Conservation (phyloP, 2,888 invertebrate species). For the Cryptosula pallasiana region DNA sequence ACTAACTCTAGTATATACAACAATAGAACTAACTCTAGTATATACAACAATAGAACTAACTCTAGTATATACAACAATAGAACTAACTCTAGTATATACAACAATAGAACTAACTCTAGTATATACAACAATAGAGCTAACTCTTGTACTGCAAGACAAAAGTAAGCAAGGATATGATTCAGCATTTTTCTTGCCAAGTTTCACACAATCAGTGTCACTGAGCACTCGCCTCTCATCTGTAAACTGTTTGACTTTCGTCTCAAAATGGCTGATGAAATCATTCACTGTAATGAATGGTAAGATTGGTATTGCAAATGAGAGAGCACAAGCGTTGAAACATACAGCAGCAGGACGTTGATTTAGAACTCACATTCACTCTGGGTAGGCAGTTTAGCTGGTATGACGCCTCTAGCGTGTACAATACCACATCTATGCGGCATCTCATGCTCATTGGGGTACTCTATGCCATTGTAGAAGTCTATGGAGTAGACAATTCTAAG, state of each 20-base stretch:
- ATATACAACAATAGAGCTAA: not conserved
- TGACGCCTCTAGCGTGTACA: constrained; percentile 82
- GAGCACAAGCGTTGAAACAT: no score
- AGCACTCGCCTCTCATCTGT: constrained; percentile 69
- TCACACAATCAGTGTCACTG: constrained; percentile 70
- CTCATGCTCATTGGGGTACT: constrained; percentile 98
- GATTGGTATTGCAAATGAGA: no score
- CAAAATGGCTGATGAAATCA: constrained; percentile 64
- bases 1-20: no score
- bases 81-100: no score
- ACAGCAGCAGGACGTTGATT: no score
- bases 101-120: not conserved
- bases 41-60: no score
- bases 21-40: no score
- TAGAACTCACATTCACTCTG: constrained; percentile 15
- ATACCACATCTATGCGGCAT: constrained; percentile 99
- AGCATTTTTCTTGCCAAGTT: constrained; percentile 75
- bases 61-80: no score
- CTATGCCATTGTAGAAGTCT: constrained; percentile 97
- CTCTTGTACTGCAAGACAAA: not conserved
- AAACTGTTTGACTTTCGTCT: constrained; percentile 84
- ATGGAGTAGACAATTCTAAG: constrained; percentile 94
- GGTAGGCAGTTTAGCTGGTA: constrained; percentile 23
- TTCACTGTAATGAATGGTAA: constrained; percentile 52
- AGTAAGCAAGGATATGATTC: constrained; percentile 56